These are phyloP conservation scores for Chelonus formosanus DNA, from an alignment of 2,888 invertebrate genomes.

Conservation along the genomic window DNA sequence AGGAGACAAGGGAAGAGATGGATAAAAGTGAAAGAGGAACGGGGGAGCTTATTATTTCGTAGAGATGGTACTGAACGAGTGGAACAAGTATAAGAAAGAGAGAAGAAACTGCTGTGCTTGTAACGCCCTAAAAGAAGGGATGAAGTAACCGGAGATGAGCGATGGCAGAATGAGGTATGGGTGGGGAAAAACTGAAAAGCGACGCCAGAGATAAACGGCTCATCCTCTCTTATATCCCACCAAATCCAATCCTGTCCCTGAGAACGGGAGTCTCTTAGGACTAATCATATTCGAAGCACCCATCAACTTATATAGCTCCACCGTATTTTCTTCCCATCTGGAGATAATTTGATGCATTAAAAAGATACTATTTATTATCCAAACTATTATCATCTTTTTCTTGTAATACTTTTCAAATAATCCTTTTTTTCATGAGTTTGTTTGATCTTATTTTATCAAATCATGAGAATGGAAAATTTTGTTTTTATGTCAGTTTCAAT, in stretches of 20 bases:
- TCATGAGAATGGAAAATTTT: too few species aligned
- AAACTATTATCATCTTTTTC: neutral
- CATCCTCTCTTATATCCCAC: constrained; percentile 54
- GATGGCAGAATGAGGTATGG: constrained; percentile 40
- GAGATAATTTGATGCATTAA: constrained; percentile 1
- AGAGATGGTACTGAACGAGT: constrained; percentile 41
- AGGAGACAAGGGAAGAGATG: constrained; percentile 19
- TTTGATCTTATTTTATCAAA: too few species aligned
- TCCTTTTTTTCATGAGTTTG: too few species aligned
- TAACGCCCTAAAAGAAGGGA: constrained; percentile 54
- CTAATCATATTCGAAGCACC: constrained; percentile 56
- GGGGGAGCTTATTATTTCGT: constrained; percentile 59
- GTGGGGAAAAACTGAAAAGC: constrained; percentile 59
- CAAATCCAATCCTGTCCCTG: constrained; percentile 57
- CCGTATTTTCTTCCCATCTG: too few species aligned
- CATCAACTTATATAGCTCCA: neutral
- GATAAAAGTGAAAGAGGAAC: constrained; percentile 35
- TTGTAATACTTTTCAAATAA: too few species aligned
- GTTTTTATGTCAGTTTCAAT: too few species aligned
- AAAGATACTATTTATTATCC: neutral
- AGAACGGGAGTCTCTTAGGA: constrained; percentile 52
- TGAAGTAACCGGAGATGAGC: constrained; percentile 53
- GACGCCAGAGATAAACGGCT: constrained; percentile 63
- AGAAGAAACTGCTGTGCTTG: constrained; percentile 36
- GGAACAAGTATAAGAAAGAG: constrained; percentile 34